Percentiles rank a stretch among this genome's conserved stretches.
Evolutionary conservation across 2,797 vertebrate genomes (phyloP).

Genomic region (Florisuga fusca): DNA sequence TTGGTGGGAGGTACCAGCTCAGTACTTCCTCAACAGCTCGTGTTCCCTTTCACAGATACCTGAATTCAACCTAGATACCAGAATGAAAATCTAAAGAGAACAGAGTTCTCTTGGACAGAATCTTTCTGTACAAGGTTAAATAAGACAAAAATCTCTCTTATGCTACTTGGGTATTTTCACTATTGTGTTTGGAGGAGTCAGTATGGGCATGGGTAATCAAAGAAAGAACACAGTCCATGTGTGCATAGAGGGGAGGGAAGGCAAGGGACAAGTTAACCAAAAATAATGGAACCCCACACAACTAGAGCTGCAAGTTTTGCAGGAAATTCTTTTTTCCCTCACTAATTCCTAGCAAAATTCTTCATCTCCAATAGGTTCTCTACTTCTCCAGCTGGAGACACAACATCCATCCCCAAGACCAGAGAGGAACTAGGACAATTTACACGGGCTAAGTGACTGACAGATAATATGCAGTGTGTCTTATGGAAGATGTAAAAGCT

Average conservation of each 20-base stretch:
- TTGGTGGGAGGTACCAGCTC: not conserved
- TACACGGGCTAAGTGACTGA: not conserved
- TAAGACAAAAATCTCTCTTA: not conserved
- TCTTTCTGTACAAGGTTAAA: not conserved
- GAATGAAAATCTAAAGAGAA: not conserved
- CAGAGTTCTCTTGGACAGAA: not conserved
- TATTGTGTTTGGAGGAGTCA: not conserved
- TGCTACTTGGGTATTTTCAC: not conserved
- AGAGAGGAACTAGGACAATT: not conserved
- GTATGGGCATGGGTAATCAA: not conserved
- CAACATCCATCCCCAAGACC: not conserved
- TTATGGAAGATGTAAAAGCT: slow-evolving; percentile 2
- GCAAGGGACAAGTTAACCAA: not conserved
- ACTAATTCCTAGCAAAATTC: not conserved
- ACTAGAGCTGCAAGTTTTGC: not conserved
- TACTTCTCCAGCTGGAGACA: not conserved
- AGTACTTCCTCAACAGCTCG: not conserved
- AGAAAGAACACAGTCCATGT: not conserved
- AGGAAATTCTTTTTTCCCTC: not conserved
- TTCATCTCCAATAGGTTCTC: not conserved
- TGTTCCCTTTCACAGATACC: not conserved
- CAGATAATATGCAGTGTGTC: not conserved
- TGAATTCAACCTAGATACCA: not conserved
- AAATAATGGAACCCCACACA: not conserved
- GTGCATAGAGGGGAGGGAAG: not conserved